phyloP scores from a whole-genome alignment of 2,888 invertebrate species.

The Stomorhina lunata region DNA sequence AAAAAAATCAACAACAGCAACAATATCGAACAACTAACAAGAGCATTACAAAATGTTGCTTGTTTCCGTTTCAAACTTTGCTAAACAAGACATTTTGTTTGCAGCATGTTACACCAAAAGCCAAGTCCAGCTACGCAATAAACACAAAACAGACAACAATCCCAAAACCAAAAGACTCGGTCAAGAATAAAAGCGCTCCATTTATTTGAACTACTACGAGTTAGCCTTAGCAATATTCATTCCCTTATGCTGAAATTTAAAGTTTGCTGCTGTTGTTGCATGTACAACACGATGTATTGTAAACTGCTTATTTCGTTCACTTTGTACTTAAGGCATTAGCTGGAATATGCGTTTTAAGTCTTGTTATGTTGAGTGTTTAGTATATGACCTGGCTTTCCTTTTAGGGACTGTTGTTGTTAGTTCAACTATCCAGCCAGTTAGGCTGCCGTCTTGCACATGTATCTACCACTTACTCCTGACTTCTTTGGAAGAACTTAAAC shows the following conservation, averaged over 20 bases:
- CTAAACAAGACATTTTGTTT: constrained; percentile 75
- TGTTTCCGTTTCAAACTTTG: constrained; percentile 78
- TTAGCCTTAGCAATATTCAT: too few relatives aligned
- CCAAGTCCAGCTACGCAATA: neutral
- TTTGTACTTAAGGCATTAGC: constrained; percentile 24
- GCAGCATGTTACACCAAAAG: constrained; percentile 60
- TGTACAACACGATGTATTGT: constrained; percentile 57
- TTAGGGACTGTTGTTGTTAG: constrained; percentile 36
- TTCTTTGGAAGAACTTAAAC: constrained; percentile 43
- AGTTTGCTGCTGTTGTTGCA: constrained; percentile 32
- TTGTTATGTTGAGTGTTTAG: constrained; percentile 21
- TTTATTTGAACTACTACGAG: constrained; percentile 16
- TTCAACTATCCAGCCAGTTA: neutral
- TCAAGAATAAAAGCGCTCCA: constrained; percentile 29
- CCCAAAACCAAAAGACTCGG: neutral
- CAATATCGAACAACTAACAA: constrained; percentile 61
- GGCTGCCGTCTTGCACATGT: constrained; percentile 42
- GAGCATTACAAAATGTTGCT: constrained; percentile 70
- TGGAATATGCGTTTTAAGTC: constrained; percentile 5
- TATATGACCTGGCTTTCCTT: constrained; percentile 47
- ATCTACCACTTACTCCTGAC: constrained; percentile 35
- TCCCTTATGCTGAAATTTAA: neutral
- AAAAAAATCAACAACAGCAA: constrained; percentile 9
- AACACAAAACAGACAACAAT: neutral
- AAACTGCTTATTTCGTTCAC: constrained; percentile 41